These are phyloP conservation scores for Centropyge bicolor DNA, from an alignment of 2,797 vertebrate genomes.

Conservation along the genomic window DNA sequence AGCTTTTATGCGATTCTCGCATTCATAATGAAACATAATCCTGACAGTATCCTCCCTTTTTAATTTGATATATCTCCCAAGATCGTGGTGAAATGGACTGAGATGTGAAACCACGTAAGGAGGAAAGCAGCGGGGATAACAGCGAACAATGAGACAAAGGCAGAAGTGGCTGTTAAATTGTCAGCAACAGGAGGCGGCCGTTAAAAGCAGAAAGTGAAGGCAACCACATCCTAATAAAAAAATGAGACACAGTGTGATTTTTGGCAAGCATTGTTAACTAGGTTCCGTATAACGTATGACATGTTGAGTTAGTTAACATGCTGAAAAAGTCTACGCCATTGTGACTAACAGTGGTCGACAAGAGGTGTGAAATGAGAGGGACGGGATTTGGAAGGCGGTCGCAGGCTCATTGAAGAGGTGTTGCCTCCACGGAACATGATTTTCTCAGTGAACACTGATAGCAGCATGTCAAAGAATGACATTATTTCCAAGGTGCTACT, in stretches of 20 bases:
- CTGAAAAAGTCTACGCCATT: conserved; percentile 9
- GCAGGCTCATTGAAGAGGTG: conserved; percentile 36
- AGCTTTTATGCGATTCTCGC: not conserved
- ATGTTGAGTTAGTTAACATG: conserved; percentile 20
- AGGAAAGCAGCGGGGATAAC: not conserved
- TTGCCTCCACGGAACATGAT: conserved; percentile 48
- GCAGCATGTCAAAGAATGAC: conserved; percentile 44
- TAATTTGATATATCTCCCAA: conserved; percentile 5
- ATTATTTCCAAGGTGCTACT: conserved; percentile 28
- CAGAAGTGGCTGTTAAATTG: not conserved
- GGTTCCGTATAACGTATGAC: not conserved
- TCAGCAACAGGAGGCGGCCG: not conserved
- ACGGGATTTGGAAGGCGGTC: conserved; percentile 37
- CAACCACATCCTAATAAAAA: not conserved
- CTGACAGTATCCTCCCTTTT: conserved; percentile 10
- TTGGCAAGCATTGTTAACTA: not conserved
- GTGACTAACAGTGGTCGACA: conserved; percentile 12
- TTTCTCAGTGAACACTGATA: conserved; percentile 46
- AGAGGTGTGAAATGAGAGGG: conserved; percentile 46
- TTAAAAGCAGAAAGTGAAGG: conserved; percentile 7
- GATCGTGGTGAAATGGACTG: not conserved
- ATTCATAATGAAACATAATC: conserved; percentile 20
- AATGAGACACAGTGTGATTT: not conserved
- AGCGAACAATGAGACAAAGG: not conserved
- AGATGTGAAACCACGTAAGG: not conserved